phyloP scores from a whole-genome alignment of 2,888 invertebrate species.

The Harmothoe impar region DNA sequence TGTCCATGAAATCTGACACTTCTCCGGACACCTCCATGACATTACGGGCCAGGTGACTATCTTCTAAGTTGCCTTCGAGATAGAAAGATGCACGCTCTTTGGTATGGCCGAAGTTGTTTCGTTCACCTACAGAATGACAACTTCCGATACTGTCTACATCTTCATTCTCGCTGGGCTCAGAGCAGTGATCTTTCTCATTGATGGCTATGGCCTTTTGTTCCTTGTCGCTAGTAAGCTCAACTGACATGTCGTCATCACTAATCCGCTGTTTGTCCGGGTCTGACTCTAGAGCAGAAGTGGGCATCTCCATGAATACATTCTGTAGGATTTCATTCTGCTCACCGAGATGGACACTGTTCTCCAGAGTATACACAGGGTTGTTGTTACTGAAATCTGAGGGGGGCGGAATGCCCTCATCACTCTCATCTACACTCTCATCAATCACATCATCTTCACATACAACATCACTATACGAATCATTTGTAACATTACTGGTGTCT shows the following conservation, averaged over 20 bases:
- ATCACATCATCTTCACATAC: not conserved
- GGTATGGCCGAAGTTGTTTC: conserved; percentile 15
- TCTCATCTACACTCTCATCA: not conserved
- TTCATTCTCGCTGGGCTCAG: conserved; percentile 50
- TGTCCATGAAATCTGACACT: conserved; percentile 67
- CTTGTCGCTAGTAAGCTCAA: conserved; percentile 33
- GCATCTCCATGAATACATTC: conserved; percentile 63
- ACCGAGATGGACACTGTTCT: conserved; percentile 51
- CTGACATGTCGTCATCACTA: conserved; percentile 37
- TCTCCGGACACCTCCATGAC: conserved; percentile 43
- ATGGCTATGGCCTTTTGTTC: conserved; percentile 45
- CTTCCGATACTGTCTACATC: conserved; percentile 49
- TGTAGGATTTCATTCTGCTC: conserved; percentile 53
- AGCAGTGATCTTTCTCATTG: conserved; percentile 58
- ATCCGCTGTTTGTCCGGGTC: conserved; percentile 44
- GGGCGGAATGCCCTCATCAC: not conserved
- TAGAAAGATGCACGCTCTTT: conserved; percentile 55
- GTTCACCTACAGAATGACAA: conserved; percentile 48
- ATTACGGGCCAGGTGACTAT: conserved; percentile 26
- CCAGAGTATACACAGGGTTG: not conserved
- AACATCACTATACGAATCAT: not conserved
- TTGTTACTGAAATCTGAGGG: conserved; percentile 35
- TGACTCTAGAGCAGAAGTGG: conserved; percentile 3
- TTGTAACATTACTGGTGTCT: not conserved
- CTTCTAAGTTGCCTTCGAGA: conserved; percentile 52